phyloP scores from a whole-genome alignment of 2,797 vertebrate genomes.

The Rhinoraja longicauda region DNA sequence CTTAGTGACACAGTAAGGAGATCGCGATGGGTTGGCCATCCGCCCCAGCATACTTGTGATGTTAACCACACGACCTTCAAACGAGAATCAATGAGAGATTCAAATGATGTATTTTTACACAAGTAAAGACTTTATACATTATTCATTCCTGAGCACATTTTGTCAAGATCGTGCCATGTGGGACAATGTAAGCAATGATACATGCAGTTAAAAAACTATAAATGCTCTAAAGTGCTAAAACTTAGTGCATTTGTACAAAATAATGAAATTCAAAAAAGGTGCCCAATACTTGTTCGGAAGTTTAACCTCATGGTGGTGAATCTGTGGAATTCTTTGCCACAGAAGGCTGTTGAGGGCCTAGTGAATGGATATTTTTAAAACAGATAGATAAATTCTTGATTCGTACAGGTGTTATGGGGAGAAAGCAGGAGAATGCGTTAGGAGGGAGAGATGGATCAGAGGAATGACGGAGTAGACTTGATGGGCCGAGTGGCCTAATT shows the following conservation, averaged over 20 bases:
- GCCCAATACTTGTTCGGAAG: neutral
- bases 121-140: neutral
- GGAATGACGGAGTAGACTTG: too few species aligned
- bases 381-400: too few species aligned
- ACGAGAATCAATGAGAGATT: slow-evolving; percentile 19
- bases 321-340: neutral
- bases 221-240: neutral
- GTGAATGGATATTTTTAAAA: too few species aligned
- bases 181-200: neutral
- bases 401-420: too few species aligned
- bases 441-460: too few species aligned
- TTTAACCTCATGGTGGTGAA: neutral
- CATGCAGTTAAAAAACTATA: neutral
- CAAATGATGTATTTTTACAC: neutral
- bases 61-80: slow-evolving; percentile 61
- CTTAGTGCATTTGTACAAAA: neutral
- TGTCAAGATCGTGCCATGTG: neutral
- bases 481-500: too few species aligned
- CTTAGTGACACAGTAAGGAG: slow-evolving; percentile 68
- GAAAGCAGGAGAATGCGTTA: too few species aligned
- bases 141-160: neutral
- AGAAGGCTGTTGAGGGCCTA: too few species aligned
- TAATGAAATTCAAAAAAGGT: neutral
- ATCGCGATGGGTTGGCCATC: slow-evolving; percentile 62
- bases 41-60: slow-evolving; percentile 69